Evolutionary conservation across 2,888 invertebrate genomes (phyloP), one percentile per base, ranked within the genome.

Genomic region (Dichetophora obliterata): DNA sequence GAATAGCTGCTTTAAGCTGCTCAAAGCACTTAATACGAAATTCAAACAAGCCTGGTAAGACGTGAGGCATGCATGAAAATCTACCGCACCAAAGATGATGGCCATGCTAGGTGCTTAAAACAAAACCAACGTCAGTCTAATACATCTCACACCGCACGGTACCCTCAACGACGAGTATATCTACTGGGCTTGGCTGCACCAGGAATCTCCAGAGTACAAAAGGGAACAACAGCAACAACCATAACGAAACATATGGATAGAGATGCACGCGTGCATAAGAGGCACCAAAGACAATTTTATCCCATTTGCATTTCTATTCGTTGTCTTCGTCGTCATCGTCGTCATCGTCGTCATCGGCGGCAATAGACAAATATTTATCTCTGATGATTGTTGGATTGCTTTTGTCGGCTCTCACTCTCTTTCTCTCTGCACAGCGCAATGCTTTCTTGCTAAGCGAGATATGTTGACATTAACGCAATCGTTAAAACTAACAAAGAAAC

Each of bases 401-500:
- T 59, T 77, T 78, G 75, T 77, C 71, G 75, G 16, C 63, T 43
- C 34, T 48, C 63, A 34, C 37, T 31, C 48, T 24, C 11, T 48
- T 63, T 69, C 34, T 57, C 48, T 43, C 19, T 61, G 19, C 22
- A 37, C 5, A 16, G 2, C 48, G 19, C 14, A 16, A 37, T 68
- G 34, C 22, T n/a, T 34, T 34, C 22, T 43, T 68, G n/a, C 81
- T 69, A 83, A 83, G 81, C 83, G 84, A 83, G 83, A 85, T 86
- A 84, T 86, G 84, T 85, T 83, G 83, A 80, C 80, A 75, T 79
- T 76, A 27, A 76, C 69, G 75, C 71, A 72, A 68, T 65, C 74
- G 75, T 78, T 77, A 78, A 69, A 76, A 82, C 82, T 82, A 85
- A 85, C 84, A 86, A 85, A 84, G 84, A 85, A 85, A 86, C 86